Base-by-base conservation (phyloP, 1,140 invertebrate species). In the Adelges cooleyi region DNA sequence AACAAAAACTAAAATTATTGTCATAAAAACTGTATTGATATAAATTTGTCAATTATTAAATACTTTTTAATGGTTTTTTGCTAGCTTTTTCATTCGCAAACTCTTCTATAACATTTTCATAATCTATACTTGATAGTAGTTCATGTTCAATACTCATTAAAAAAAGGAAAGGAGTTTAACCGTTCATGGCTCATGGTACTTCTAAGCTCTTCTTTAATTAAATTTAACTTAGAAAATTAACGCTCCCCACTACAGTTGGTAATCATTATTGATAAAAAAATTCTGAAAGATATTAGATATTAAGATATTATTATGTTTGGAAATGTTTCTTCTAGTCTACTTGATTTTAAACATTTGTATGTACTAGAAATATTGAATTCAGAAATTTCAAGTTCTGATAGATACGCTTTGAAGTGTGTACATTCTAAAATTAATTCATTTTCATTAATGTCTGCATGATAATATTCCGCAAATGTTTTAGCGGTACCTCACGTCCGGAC, bases 81-180 rank as follows among this genome's bases (percentile, higher is more conserved):
- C n/a, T n/a, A n/a, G n/a, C n/a, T n/a, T n/a, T n/a, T n/a, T n/a
- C n/a, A n/a, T n/a, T n/a, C n/a, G n/a, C n/a, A n/a, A n/a, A n/a
- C n/a, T n/a, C n/a, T 52, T 52, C 27, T 15, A 33, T 52, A 52
- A 52, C 5, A 52, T 52, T 52, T 52, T 52, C 50, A 52, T 52
- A 33, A 20, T 33, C 27, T 51, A 33, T 11, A 52, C 27, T 52
- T 52, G 25, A 33, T 33, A n/a, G n/a, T n/a, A n/a, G n/a, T n/a
- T n/a, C n/a, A n/a, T n/a, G n/a, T n/a, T n/a, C n/a, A n/a, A n/a
- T 5, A 11, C n/a, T 52, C n/a, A 18, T 52, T 20, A 3, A 51
- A 17, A 17, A 52, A 6, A n/a, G n/a, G n/a, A n/a, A 33, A 3
- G 27, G 1, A 33, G 50, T 33, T 52, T 52, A 52, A 52, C 27